Conservation (phyloP, 2,113 vertebrate genomes). For the Bufo gargarizans region DNA sequence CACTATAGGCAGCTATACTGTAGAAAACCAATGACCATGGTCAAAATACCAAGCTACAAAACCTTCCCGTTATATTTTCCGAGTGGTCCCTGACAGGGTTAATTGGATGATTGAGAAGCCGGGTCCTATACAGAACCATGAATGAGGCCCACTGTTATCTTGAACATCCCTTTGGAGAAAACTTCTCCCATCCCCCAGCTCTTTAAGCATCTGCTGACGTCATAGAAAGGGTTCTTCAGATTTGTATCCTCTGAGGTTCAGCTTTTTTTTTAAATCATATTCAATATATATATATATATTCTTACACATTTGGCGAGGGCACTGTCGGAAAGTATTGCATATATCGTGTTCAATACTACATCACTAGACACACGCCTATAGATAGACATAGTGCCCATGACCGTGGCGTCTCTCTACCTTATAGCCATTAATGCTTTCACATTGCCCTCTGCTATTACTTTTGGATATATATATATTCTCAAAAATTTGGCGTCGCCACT, state of each 20-base stretch:
- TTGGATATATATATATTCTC: conserved; percentile 1
- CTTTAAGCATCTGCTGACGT: conserved; percentile 39
- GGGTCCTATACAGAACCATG: not conserved
- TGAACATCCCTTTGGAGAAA: conserved; percentile 9
- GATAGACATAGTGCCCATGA: too few species aligned
- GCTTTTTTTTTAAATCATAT: too few species aligned
- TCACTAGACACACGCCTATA: too few species aligned
- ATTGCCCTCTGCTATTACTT: too few species aligned
- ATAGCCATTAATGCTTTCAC: too few species aligned
- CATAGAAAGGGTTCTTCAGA: conserved; percentile 3
- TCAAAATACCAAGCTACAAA: not conserved
- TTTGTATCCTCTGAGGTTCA: not conserved
- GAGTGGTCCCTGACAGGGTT: not conserved
- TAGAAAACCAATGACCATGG: not conserved
- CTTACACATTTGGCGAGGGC: too few species aligned
- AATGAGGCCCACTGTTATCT: not conserved
- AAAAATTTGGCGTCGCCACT: too few species aligned
- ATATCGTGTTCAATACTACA: too few species aligned
- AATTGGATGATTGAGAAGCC: not conserved
- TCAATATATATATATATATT: not conserved
- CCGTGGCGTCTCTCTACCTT: too few species aligned
- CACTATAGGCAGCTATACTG: not conserved
- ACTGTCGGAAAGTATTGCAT: too few species aligned
- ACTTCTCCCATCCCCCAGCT: conserved; percentile 45
- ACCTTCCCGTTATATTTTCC: too few species aligned